phyloP scores from a whole-genome alignment of 1,140 invertebrate species.

The Sycobia sp. region DNA sequence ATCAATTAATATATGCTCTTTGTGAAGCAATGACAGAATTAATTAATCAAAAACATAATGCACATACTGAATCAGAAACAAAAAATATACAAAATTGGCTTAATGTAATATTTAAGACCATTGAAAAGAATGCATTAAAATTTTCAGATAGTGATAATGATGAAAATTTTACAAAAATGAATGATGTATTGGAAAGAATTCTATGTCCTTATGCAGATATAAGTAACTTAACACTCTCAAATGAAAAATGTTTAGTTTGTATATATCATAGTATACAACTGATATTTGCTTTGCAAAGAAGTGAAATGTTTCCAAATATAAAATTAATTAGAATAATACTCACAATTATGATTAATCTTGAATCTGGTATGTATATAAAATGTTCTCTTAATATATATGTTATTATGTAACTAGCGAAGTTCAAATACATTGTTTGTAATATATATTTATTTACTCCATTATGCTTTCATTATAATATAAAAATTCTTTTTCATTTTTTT shows the following conservation, averaged over 20 bases:
- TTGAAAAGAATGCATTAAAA: constrained; percentile 31
- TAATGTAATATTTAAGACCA: constrained; percentile 35
- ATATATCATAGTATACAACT: constrained; percentile 44
- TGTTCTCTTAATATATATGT: background rate
- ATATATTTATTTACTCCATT: no score
- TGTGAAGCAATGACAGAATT: constrained; percentile 44
- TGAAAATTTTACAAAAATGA: constrained; percentile 35
- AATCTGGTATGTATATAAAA: constrained; percentile 22
- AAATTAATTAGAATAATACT: constrained; percentile 36
- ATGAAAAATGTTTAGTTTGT: constrained; percentile 32
- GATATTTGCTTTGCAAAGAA: constrained; percentile 38
- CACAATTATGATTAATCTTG: constrained; percentile 35
- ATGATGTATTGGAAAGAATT: constrained; percentile 39
- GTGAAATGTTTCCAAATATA: constrained; percentile 28
- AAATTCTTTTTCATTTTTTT: no score
- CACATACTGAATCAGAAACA: constrained; percentile 35
- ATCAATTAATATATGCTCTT: constrained; percentile 40
- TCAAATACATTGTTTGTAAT: no score
- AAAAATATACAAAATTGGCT: constrained; percentile 45
- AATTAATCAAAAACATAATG: constrained; percentile 30
- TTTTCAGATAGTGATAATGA: constrained; percentile 26
- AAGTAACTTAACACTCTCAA: constrained; percentile 38
- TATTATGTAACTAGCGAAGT: background rate
- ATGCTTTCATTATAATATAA: no score
- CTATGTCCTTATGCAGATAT: constrained; percentile 38